Percentiles rank a stretch among this genome's conserved stretches.
Conservation (phyloP, 2,113 vertebrate genomes). For the Narcine bancroftii region DNA sequence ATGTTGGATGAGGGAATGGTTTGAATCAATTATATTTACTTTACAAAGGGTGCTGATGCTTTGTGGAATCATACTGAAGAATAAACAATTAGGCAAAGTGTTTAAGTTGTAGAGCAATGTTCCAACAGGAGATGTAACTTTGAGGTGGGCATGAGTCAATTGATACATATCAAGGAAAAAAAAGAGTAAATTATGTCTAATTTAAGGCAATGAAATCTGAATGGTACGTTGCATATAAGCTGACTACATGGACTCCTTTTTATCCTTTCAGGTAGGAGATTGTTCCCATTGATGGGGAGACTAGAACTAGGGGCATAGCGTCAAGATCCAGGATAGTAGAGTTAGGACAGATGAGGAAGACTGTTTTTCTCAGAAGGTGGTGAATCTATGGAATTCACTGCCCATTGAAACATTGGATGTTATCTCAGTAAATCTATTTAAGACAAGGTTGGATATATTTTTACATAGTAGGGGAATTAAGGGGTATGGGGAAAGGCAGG, state of each 20-base stretch:
- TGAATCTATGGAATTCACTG: too few species aligned
- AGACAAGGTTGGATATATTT: too few species aligned
- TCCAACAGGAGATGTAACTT: not conserved
- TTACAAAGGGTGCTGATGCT: not conserved
- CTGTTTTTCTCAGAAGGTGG: too few species aligned
- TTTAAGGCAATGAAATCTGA: not conserved
- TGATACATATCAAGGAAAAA: not conserved
- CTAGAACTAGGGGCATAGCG: too few species aligned
- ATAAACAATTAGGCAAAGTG: not conserved
- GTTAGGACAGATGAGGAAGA: too few species aligned
- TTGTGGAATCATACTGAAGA: not conserved
- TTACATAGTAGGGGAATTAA: too few species aligned
- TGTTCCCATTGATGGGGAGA: too few species aligned
- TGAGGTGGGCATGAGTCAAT: not conserved
- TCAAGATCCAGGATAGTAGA: too few species aligned
- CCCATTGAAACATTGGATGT: too few species aligned
- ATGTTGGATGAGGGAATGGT: not conserved
- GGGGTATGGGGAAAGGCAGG: too few species aligned
- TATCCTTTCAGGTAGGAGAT: too few species aligned
- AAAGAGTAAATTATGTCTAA: not conserved
- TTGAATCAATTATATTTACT: not conserved
- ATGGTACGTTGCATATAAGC: not conserved
- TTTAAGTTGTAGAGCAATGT: not conserved
- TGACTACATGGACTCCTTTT: not conserved
- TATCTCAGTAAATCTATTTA: too few species aligned